These are phyloP conservation scores for Limosa lapponica DNA, from an alignment of 2,797 vertebrate genomes.

Conservation along the genomic window DNA sequence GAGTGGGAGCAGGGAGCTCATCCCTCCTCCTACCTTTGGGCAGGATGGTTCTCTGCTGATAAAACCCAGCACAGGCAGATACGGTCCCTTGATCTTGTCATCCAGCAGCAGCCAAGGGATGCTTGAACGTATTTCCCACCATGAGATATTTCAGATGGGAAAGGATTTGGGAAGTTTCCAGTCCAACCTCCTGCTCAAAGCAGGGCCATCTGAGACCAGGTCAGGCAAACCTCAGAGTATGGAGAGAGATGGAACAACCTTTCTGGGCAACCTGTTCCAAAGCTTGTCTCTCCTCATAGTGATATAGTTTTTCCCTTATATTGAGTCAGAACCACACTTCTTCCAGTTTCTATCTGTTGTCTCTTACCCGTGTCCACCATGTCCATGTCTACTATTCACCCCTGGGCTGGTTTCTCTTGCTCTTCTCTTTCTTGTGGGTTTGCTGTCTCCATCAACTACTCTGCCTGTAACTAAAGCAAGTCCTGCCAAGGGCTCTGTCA, in stretches of 20 bases:
- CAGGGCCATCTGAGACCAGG: neutral
- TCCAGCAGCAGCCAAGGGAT: too few species aligned
- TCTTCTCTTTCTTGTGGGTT: neutral
- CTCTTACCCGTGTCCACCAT: neutral
- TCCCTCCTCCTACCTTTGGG: neutral
- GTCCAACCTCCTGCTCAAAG: neutral
- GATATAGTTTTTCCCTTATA: neutral
- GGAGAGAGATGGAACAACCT: neutral
- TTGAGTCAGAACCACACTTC: neutral
- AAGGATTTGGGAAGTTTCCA: neutral
- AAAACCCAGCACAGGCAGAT: neutral
- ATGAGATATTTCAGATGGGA: neutral
- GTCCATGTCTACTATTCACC: neutral
- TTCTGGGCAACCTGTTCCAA: neutral
- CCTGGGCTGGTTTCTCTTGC: neutral
- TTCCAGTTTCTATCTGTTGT: neutral
- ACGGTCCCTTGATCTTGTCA: neutral
- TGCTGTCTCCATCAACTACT: neutral
- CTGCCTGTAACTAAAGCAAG: neutral
- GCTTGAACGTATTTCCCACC: too few species aligned
- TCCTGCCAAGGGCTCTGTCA: neutral
- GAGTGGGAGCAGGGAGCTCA: neutral
- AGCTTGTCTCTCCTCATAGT: neutral
- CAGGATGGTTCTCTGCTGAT: neutral
- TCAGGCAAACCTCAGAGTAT: neutral